Evolutionary conservation across 2,888 invertebrate species (phyloP).

Genomic region (Zaprionus obscuricornis): DNA sequence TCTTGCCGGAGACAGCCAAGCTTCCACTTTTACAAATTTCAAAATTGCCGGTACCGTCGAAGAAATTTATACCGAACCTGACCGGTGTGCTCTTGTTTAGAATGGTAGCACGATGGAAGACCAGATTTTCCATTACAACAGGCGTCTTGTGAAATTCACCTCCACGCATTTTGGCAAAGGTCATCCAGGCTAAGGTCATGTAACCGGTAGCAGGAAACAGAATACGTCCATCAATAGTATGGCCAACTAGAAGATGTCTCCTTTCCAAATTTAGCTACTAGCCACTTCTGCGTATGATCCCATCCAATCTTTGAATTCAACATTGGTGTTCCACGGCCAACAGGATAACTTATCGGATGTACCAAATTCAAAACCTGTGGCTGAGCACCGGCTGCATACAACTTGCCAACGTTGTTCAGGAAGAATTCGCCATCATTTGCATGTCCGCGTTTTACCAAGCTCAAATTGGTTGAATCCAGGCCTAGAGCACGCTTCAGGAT

Average conservation of each 20-base stretch:
- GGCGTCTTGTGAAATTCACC: slow-evolving; percentile 90
- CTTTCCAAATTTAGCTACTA: slow-evolving; percentile 90
- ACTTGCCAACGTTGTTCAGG: slow-evolving; percentile 91
- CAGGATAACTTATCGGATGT: slow-evolving; percentile 91
- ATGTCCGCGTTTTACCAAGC: slow-evolving; percentile 93
- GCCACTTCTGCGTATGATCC: slow-evolving; percentile 97
- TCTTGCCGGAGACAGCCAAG: slow-evolving; percentile 91
- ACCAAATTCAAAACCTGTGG: slow-evolving; percentile 90
- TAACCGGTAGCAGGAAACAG: slow-evolving; percentile 98
- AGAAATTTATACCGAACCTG: slow-evolving; percentile 91
- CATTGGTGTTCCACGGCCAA: slow-evolving; percentile 95
- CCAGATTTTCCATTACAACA: slow-evolving; percentile 94
- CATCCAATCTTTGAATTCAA: slow-evolving; percentile 93
- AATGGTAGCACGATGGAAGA: slow-evolving; percentile 96
- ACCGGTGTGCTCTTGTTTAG: slow-evolving; percentile 92
- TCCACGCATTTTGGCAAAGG: slow-evolving; percentile 91
- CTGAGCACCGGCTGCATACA: slow-evolving; percentile 91
- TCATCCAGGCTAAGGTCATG: slow-evolving; percentile 94
- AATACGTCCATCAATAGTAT: slow-evolving; percentile 96
- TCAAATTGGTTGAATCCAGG: slow-evolving; percentile 89
- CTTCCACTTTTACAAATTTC: slow-evolving; percentile 94
- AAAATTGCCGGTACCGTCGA: slow-evolving; percentile 92
- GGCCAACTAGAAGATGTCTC: slow-evolving; percentile 92
- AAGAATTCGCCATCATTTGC: slow-evolving; percentile 90
- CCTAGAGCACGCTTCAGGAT: slow-evolving; percentile 93